Evolutionary conservation across 2,888 invertebrate species (phyloP).

Genomic region (Bhutanitis thaidina): DNA sequence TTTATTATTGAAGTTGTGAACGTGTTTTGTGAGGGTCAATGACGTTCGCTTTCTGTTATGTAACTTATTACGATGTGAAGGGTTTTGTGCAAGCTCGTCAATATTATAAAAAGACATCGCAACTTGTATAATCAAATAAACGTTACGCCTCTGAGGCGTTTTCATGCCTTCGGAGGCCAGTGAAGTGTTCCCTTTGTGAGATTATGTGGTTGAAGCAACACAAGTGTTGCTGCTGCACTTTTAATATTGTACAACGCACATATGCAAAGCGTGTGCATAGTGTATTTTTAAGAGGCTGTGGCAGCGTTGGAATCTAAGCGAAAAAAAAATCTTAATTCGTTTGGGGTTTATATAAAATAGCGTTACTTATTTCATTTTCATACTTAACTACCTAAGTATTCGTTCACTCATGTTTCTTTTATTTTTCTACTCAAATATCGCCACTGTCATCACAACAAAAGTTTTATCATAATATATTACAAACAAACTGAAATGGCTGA

Average conservation of each 20-base stretch:
- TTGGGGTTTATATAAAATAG: too few species aligned
- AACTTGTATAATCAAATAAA: slow-evolving; percentile 9
- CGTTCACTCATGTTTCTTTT: too few species aligned
- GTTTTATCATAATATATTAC: too few species aligned
- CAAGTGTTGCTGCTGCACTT: background rate
- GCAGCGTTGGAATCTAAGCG: too few species aligned
- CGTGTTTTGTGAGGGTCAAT: background rate
- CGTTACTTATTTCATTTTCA: too few species aligned
- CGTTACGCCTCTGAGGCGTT: slow-evolving; percentile 4
- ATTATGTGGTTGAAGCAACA: background rate
- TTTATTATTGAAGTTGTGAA: background rate
- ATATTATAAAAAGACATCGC: background rate
- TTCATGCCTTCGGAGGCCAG: slow-evolving; percentile 8
- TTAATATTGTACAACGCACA: background rate
- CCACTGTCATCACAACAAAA: too few species aligned
- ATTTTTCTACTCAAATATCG: too few species aligned
- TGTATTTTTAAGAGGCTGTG: too few species aligned
- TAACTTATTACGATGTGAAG: slow-evolving; percentile 8
- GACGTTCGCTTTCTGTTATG: background rate
- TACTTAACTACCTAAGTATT: too few species aligned
- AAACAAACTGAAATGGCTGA: too few species aligned
- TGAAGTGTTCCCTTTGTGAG: slow-evolving; percentile 3
- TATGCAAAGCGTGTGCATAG: too few species aligned
- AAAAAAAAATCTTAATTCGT: too few species aligned
- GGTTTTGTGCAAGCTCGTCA: slow-evolving; percentile 1